These are phyloP conservation scores for Calosoma granatense DNA, from an alignment of 1,140 invertebrate genomes.

Conservation along the genomic window DNA sequence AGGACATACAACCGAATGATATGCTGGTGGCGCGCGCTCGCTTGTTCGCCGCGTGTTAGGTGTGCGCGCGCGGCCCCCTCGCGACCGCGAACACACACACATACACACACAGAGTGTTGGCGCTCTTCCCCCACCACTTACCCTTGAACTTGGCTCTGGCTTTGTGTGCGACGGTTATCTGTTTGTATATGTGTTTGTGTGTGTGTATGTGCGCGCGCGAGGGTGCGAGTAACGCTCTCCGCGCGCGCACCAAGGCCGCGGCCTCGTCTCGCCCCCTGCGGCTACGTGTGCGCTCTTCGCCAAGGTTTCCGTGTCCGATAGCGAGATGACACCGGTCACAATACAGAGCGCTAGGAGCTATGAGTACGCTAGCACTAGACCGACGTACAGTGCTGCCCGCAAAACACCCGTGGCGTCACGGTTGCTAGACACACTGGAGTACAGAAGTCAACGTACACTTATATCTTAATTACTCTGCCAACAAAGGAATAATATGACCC, in stretches of 20 bases:
- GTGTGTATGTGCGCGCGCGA: conserved; percentile 21
- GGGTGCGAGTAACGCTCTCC: conserved; percentile 26
- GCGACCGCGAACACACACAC: conserved; percentile 8
- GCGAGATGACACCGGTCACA: background rate
- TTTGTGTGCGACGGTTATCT: no score
- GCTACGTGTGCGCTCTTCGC: conserved; percentile 6
- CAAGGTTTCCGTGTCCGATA: background rate
- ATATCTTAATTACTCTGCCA: background rate
- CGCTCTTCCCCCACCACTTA: conserved; percentile 29
- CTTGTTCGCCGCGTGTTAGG: conserved; percentile 34
- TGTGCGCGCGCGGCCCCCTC: background rate
- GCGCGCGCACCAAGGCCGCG: conserved; percentile 24
- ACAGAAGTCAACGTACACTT: background rate
- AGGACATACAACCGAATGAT: conserved; percentile 11
- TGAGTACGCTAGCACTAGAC: background rate
- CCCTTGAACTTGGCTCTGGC: conserved; percentile 61
- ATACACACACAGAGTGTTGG: conserved; percentile 23
- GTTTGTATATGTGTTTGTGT: background rate
- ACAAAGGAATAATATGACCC: no score
- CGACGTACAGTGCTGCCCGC: background rate
- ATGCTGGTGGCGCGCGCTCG: conserved; percentile 34
- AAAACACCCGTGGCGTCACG: background rate
- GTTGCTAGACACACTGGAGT: background rate
- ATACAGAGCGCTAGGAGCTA: background rate
- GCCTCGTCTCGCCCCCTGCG: conserved; percentile 17